A percentile compares a stretch with the other conserved stretches of the same genome.
These are phyloP conservation scores for Torymus tubicola DNA, from an alignment of 2,888 invertebrate species.

Conservation along the genomic window DNA sequence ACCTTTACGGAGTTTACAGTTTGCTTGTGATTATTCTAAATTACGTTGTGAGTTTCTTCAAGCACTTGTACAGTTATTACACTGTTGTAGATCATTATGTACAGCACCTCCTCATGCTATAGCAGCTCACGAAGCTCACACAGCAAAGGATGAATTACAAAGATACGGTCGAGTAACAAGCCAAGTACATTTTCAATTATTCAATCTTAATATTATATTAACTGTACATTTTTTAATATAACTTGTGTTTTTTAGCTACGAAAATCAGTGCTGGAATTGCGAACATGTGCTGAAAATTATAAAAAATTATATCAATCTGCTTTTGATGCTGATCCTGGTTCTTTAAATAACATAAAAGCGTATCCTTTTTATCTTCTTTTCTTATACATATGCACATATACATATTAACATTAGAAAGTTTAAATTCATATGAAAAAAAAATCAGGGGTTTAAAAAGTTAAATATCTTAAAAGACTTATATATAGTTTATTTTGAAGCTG, in stretches of 20 bases:
- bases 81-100: slow-evolving; percentile 86
- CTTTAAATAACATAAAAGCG: slow-evolving; percentile 82
- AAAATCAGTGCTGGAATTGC: slow-evolving; percentile 86
- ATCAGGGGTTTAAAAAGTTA: no score
- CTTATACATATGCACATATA: no score
- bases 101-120: slow-evolving; percentile 96
- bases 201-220: slow-evolving; percentile 4
- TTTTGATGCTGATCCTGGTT: slow-evolving; percentile 90
- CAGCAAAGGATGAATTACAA: slow-evolving; percentile 86
- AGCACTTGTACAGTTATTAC: slow-evolving; percentile 81
- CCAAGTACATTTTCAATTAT: slow-evolving; percentile 77
- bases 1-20: slow-evolving; percentile 81
- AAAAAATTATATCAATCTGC: slow-evolving; percentile 88
- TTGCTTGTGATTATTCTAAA: slow-evolving; percentile 87
- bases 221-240: slow-evolving; percentile 5
- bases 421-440: no score
- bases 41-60: slow-evolving; percentile 87
- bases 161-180: slow-evolving; percentile 88
- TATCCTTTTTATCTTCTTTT: slow-evolving; percentile 67
- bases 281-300: slow-evolving; percentile 84
- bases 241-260: slow-evolving; percentile 77
- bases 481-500: no score
- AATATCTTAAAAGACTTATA: no score
- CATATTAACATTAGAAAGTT: no score
- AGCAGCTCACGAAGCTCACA: slow-evolving; percentile 88